phyloP scores from a whole-genome alignment of 1,140 invertebrate species.

The Brachionus koreanus region DNA sequence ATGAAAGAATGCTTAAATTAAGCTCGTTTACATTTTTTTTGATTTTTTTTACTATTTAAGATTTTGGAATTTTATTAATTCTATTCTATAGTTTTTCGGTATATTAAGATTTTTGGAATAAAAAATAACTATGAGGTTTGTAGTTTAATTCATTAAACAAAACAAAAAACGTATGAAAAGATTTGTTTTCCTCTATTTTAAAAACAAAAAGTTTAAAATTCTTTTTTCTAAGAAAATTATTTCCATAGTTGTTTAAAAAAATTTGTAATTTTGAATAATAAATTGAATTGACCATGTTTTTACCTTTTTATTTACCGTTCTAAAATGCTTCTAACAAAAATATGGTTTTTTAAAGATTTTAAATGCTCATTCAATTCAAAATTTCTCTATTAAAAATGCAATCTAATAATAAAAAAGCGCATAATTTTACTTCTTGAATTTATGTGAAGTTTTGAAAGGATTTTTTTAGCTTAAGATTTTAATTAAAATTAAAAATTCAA shows the following conservation, averaged over 20 bases:
- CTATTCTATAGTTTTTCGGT: not conserved
- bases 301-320: too few species aligned
- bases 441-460: too few species aligned
- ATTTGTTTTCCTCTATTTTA: not conserved
- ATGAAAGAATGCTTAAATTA: slow-evolving; percentile 15
- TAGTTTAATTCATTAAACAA: not conserved
- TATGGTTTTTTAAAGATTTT: too few species aligned
- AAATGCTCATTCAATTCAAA: too few species aligned
- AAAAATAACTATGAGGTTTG: not conserved
- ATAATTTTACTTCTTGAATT: too few species aligned
- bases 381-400: too few species aligned
- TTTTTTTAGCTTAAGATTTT: too few species aligned
- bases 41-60: not conserved
- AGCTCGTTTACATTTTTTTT: not conserved
- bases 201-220: not conserved
- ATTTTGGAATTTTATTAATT: not conserved
- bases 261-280: not conserved
- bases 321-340: too few species aligned
- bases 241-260: not conserved
- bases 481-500: too few species aligned
- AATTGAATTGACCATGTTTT: not conserved
- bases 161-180: not conserved
- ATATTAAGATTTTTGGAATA: not conserved
- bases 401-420: too few species aligned
- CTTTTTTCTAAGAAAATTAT: not conserved